Evolutionary conservation across 2,888 invertebrate genomes (phyloP).

Genomic region (Apamea sordens): DNA sequence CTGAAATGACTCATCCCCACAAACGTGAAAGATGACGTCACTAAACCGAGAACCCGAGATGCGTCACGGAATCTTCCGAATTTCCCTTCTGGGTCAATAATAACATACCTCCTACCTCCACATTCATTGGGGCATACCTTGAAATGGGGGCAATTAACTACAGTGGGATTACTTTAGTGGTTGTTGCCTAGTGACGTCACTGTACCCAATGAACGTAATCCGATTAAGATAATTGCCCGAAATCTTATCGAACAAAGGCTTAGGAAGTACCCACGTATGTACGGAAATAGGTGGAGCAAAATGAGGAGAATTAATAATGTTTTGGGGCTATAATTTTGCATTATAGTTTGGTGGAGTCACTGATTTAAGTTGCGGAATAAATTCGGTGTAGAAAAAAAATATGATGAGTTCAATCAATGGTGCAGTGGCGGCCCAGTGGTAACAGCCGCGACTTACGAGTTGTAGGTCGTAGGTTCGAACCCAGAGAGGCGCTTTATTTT

Average conservation of each 20-base stretch:
- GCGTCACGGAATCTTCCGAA: slow-evolving; percentile 27
- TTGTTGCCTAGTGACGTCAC: slow-evolving; percentile 89
- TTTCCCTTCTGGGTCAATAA: slow-evolving; percentile 53
- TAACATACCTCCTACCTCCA: slow-evolving; percentile 41
- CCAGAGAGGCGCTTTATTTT: no score
- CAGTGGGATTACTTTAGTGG: slow-evolving; percentile 84
- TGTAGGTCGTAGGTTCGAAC: no score
- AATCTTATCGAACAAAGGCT: slow-evolving; percentile 82
- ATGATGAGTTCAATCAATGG: no score
- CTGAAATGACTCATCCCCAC: slow-evolving; percentile 24
- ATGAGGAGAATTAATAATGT: slow-evolving; percentile 42
- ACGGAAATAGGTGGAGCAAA: slow-evolving; percentile 29
- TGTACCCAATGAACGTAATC: slow-evolving; percentile 80
- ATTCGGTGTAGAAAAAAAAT: neutral
- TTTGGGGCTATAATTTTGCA: slow-evolving; percentile 20
- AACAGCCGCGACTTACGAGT: no score
- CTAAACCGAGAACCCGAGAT: neutral
- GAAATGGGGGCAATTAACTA: slow-evolving; percentile 83
- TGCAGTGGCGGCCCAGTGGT: no score
- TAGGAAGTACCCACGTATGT: slow-evolving; percentile 58
- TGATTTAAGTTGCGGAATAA: neutral
- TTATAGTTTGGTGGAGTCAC: neutral
- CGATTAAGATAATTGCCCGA: slow-evolving; percentile 89
- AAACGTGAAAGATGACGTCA: slow-evolving; percentile 41
- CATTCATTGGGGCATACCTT: slow-evolving; percentile 67